phyloP scores from a whole-genome alignment of 1,140 invertebrate species.

The Drosophila guanche region DNA sequence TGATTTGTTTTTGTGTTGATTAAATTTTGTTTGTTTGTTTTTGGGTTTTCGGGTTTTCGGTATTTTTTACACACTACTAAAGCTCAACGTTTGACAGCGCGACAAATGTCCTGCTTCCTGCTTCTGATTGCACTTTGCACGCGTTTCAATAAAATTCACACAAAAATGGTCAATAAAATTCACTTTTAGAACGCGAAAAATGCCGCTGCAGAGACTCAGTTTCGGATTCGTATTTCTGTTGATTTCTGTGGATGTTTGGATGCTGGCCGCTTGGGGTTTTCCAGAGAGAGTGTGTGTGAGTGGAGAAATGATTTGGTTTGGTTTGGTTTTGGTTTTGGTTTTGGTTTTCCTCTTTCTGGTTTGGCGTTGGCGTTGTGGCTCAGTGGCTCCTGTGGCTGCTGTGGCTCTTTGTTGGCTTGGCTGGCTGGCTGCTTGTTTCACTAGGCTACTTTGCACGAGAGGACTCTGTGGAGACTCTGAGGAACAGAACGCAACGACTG shows the following conservation, averaged over 20 bases:
- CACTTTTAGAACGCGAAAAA: slow-evolving; percentile 40
- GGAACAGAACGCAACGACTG: slow-evolving; percentile 83
- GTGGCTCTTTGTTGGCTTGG: slow-evolving; percentile 33
- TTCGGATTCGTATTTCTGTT: too few relatives aligned
- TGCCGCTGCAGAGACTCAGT: slow-evolving; percentile 31
- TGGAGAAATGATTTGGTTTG: not conserved
- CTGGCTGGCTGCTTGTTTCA: slow-evolving; percentile 62
- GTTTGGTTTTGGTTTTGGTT: slow-evolving; percentile 1
- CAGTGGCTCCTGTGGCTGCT: slow-evolving; percentile 40
- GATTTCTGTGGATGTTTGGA: too few relatives aligned
- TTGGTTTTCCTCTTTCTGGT: slow-evolving; percentile 18
- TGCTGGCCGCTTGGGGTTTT: too few relatives aligned
- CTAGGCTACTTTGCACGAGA: slow-evolving; percentile 82
- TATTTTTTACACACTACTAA: slow-evolving; percentile 71
- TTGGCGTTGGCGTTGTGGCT: slow-evolving; percentile 11
- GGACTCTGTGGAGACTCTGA: slow-evolving; percentile 50
- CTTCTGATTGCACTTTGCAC: slow-evolving; percentile 75
- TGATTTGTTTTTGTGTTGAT: slow-evolving; percentile 31
- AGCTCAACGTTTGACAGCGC: slow-evolving; percentile 69
- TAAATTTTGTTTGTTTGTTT: slow-evolving; percentile 25
- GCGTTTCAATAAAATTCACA: slow-evolving; percentile 66
- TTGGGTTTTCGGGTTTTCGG: slow-evolving; percentile 1
- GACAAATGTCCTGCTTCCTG: slow-evolving; percentile 60
- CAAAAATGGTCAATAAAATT: slow-evolving; percentile 29
- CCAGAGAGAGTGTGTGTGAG: too few relatives aligned